phyloP scores from a whole-genome alignment of 2,888 invertebrate genomes.

The Eristalinus sepulchralis region DNA sequence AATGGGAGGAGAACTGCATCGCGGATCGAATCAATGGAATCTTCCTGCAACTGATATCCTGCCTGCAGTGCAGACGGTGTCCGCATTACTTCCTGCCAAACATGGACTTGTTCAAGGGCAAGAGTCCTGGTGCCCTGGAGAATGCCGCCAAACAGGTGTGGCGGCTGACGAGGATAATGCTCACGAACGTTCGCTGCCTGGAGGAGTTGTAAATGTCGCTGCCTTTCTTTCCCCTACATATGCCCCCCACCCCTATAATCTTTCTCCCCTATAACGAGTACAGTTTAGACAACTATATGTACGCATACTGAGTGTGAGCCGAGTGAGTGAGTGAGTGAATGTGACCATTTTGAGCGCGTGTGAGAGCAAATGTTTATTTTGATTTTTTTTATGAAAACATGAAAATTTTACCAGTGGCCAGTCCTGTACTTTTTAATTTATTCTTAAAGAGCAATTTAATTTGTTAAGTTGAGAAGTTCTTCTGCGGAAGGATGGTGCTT shows the following conservation, averaged over 20 bases:
- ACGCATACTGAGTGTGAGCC: neutral
- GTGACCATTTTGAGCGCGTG: conserved; percentile 40
- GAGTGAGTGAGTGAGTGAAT: conserved; percentile 14
- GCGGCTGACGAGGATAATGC: conserved; percentile 94
- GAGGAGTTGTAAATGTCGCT: conserved; percentile 88
- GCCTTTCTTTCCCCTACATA: neutral
- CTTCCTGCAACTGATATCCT: conserved; percentile 95
- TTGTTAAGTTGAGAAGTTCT: conserved; percentile 6
- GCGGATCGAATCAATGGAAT: conserved; percentile 97
- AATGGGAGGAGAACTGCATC: conserved; percentile 96
- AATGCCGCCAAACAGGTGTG: conserved; percentile 97
- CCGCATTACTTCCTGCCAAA: conserved; percentile 98
- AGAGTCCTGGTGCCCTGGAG: conserved; percentile 93
- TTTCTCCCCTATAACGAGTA: neutral
- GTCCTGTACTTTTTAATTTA: conserved; percentile 43
- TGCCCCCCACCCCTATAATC: neutral
- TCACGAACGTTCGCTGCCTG: conserved; percentile 94
- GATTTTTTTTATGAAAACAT: conserved; percentile 11
- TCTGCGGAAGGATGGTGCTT: conserved; percentile 75
- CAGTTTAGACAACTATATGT: conserved; percentile 33
- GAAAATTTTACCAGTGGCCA: conserved; percentile 65
- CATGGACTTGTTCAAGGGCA: conserved; percentile 96
- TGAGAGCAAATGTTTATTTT: neutral
- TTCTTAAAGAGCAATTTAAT: conserved; percentile 43
- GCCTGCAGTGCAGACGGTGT: conserved; percentile 96